phyloP scores from a whole-genome alignment of 2,888 invertebrate species.

The Capitulum mitella region DNA sequence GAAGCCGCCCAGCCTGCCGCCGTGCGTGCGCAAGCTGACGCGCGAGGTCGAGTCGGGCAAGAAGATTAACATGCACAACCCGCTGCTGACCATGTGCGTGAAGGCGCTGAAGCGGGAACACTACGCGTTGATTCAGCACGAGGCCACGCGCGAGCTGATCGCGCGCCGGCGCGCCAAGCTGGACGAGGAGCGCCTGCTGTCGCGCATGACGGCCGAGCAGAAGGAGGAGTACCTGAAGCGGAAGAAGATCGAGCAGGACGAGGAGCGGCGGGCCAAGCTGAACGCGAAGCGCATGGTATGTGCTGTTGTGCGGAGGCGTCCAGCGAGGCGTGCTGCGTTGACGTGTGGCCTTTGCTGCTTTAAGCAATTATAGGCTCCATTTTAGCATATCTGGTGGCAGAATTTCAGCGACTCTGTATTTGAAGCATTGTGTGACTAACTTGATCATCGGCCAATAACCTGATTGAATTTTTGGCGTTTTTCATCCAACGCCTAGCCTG shows the following conservation, averaged over 20 bases:
- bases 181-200: background rate
- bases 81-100: background rate
- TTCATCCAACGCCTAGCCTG: no score
- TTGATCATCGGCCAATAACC: no score
- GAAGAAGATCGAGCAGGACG: background rate
- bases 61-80: background rate
- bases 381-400: no score
- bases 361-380: no score
- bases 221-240: background rate
- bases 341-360: no score
- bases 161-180: background rate
- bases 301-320: no score
- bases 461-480: no score
- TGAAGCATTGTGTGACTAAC: no score
- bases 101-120: background rate
- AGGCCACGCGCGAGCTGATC: conserved; percentile 17
- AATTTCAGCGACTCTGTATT: no score
- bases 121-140: background rate
- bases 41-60: conserved; percentile 19
- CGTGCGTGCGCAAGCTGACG: conserved; percentile 18
- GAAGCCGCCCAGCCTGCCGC: background rate
- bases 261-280: conserved; percentile 22
- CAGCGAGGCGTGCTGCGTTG: no score
- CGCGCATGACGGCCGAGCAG: conserved; percentile 4
- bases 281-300: conserved; percentile 22